A percentile compares a stretch with the other conserved stretches of the same genome.
phyloP scores from a whole-genome alignment of 2,888 invertebrate species.

The Xestoiulus laeticollis region DNA sequence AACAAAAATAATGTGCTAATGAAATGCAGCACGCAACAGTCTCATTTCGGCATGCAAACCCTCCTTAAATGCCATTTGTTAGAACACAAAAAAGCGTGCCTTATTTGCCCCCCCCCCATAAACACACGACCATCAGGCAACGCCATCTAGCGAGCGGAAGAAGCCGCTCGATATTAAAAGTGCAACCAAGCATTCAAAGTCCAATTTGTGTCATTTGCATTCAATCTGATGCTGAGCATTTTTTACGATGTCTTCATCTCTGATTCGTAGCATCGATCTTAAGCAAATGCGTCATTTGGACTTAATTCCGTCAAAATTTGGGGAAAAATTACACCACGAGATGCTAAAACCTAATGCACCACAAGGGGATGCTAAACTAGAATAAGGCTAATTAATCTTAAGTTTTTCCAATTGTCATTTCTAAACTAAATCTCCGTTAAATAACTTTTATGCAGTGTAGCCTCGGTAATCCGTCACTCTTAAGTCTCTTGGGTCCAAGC shows the following conservation, averaged over 20 bases:
- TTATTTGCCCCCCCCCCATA: background rate
- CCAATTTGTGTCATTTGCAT: constrained; percentile 8
- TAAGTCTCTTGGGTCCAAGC: no score
- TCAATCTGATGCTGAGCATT: background rate
- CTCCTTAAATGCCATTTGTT: background rate
- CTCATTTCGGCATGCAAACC: constrained; percentile 4
- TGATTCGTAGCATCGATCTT: background rate
- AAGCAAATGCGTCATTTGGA: background rate
- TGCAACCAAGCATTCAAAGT: background rate
- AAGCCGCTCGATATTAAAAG: background rate
- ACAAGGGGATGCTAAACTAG: no score
- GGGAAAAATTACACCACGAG: no score
- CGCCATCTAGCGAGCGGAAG: background rate
- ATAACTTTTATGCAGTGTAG: no score
- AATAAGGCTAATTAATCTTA: no score
- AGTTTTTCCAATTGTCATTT: no score
- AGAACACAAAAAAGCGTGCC: background rate
- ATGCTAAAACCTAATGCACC: no score
- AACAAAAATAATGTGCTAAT: constrained; percentile 29
- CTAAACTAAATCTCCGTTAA: no score
- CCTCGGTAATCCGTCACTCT: no score
- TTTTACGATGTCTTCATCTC: background rate
- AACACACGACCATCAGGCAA: no score
- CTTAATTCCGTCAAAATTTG: background rate
- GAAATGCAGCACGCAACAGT: constrained; percentile 39